Conservation (phyloP, 1,140 invertebrate genomes). For the Drosophila kurseongensis region DNA sequence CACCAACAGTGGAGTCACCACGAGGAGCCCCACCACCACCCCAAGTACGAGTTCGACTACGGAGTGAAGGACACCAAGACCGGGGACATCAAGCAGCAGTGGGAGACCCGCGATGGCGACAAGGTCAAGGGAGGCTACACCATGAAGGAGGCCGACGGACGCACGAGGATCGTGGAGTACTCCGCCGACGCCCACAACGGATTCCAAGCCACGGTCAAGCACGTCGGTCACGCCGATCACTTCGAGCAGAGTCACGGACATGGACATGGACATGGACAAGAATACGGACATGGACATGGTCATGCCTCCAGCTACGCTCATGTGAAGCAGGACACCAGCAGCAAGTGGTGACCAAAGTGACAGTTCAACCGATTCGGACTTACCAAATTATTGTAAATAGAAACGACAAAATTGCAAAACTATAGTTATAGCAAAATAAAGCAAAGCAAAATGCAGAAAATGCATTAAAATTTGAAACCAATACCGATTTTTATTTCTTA, state of each 20-base stretch:
- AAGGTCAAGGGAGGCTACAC: conserved; percentile 87
- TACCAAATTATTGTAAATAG: conserved; percentile 10
- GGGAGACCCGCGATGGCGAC: conserved; percentile 87
- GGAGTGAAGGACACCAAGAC: conserved; percentile 90
- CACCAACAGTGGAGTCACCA: conserved; percentile 31
- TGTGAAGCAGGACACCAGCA: conserved; percentile 63
- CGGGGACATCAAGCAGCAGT: conserved; percentile 89
- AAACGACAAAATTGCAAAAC: conserved; percentile 1
- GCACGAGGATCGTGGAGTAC: conserved; percentile 87
- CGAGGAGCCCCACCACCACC: conserved; percentile 84
- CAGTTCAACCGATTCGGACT: not conserved
- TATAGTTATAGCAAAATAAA: conserved; percentile 3
- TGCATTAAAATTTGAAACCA: not conserved
- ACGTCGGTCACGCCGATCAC: conserved; percentile 85
- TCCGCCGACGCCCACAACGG: conserved; percentile 86
- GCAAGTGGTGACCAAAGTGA: conserved; percentile 42
- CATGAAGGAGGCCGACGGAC: conserved; percentile 87
- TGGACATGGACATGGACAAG: conserved; percentile 29
- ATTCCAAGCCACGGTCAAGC: conserved; percentile 86
- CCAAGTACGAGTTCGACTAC: conserved; percentile 90
- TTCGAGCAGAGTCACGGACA: conserved; percentile 45
- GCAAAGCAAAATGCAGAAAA: conserved; percentile 16
- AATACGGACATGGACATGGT: conserved; percentile 57
- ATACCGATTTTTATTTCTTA: not conserved
- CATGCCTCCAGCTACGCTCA: conserved; percentile 75